Evolutionary conservation across 2,797 vertebrate genomes (phyloP), one percentile per base, ranked within the genome.

Genomic region (Novumbra hubbsi): DNA sequence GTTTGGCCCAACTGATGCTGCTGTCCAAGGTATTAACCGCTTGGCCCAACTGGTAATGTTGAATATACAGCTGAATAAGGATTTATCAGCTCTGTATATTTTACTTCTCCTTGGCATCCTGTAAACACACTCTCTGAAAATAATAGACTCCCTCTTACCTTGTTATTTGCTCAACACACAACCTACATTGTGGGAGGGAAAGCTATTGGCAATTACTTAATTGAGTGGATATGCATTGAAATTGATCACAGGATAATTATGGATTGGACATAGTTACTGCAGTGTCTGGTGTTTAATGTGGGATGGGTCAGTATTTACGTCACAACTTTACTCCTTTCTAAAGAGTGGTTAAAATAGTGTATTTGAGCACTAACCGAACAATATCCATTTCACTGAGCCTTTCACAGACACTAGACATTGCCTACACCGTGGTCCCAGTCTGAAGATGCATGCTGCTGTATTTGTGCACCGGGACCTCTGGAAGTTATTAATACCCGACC

Each of bases 171-270:
- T 38, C 34, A 38, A 38, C 34, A 38, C 34, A 38, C 34, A 38
- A 38, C 5, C 34, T 38, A 3, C 19, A 55, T 55, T 55, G 62
- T 27, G 27, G 27, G 62, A 64, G n/a, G 16, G 6, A 24, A 5
- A 17, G 27, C 62, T 64, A 55, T 64, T 21, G 27, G 62, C 14
- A 30, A 69, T 79, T 55, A 2, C 19, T 55, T 55, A 55, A 55
- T 84, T 84, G 74, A 75, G 55, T 83, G 68, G 19, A 74, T 83
- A 78, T 81, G 74, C 81, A 85, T 81, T 75, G 74, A 72, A 83
- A 84, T 80, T 81, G 83, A 89, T 88, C 77, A 78, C 75, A 76
- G 76, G 75, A 81, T 87, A 80, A 85, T 83, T 80, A 80, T 84
- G 74, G 86, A 85, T 85, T 77, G 80, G 45, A 68, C 68, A 50